Conservation (phyloP, 2,888 invertebrate genomes). For the Leptopterna dolabrata region DNA sequence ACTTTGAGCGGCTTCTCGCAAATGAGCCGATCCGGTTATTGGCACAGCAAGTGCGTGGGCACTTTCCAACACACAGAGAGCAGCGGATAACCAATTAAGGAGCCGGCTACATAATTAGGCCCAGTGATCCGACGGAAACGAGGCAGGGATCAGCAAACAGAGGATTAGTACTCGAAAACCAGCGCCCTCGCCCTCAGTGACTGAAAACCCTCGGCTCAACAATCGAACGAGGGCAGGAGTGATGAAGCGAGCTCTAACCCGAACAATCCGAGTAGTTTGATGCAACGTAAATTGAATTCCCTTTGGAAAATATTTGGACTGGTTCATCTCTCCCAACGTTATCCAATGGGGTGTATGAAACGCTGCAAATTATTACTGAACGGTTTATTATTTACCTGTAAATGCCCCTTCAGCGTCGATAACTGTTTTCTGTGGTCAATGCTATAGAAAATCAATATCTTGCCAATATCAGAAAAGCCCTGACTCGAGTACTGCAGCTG, state of each 20-base stretch:
- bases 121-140: background rate
- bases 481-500: too few relatives aligned
- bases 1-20: too few relatives aligned
- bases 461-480: too few relatives aligned
- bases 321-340: too few relatives aligned
- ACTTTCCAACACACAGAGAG: background rate
- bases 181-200: background rate
- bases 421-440: too few relatives aligned
- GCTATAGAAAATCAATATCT: too few relatives aligned
- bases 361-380: too few relatives aligned
- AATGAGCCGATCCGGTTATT: too few relatives aligned
- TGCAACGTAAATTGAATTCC: background rate
- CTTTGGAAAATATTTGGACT: too few relatives aligned
- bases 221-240: background rate
- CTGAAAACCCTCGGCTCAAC: background rate
- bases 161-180: background rate
- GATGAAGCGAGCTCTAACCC: background rate
- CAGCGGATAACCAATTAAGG: background rate
- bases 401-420: too few relatives aligned
- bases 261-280: background rate
- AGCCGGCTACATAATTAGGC: background rate
- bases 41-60: background rate
- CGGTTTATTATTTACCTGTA: too few relatives aligned
- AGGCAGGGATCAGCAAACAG: background rate
- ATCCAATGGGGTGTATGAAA: too few relatives aligned